Evolutionary conservation across 1,140 invertebrate species (phyloP).

Genomic region (Hirudo medicinalis): DNA sequence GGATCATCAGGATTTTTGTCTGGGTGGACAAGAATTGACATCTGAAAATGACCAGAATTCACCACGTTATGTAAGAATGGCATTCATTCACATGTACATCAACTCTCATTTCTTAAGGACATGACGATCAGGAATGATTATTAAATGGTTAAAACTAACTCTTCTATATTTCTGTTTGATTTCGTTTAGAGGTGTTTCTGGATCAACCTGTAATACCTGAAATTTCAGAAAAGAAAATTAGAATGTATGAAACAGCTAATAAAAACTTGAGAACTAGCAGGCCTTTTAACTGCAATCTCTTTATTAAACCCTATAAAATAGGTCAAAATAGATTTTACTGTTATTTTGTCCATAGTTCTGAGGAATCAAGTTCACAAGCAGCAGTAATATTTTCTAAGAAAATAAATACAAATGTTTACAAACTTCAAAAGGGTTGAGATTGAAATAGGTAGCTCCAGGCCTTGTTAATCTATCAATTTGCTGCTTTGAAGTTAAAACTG

Average conservation of each 20-base stretch:
- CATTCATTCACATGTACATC: neutral
- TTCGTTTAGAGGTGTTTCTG: constrained; percentile 70
- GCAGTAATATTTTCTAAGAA: neutral
- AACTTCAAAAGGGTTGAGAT: constrained; percentile 42
- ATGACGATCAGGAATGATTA: neutral
- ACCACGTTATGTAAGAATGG: constrained; percentile 10
- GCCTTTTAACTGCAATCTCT: too few relatives aligned
- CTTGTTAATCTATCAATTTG: constrained; percentile 38
- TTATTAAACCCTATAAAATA: too few relatives aligned
- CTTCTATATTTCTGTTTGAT: constrained; percentile 92
- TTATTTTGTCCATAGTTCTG: too few relatives aligned
- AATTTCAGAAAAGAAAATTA: constrained; percentile 19
- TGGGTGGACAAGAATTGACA: constrained; percentile 95
- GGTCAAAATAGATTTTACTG: too few relatives aligned
- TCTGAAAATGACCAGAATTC: constrained; percentile 40
- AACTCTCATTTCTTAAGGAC: neutral
- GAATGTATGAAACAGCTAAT: too few relatives aligned
- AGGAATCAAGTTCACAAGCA: neutral
- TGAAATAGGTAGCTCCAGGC: constrained; percentile 40
- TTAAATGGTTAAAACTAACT: constrained; percentile 36
- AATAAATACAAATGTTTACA: constrained; percentile 18
- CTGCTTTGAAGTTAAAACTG: constrained; percentile 39
- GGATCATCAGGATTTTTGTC: constrained; percentile 93
- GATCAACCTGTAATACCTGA: constrained; percentile 75
- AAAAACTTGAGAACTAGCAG: too few relatives aligned